Evolutionary conservation across 2,888 invertebrate genomes (phyloP).

Genomic region (Ophioninae sp.): DNA sequence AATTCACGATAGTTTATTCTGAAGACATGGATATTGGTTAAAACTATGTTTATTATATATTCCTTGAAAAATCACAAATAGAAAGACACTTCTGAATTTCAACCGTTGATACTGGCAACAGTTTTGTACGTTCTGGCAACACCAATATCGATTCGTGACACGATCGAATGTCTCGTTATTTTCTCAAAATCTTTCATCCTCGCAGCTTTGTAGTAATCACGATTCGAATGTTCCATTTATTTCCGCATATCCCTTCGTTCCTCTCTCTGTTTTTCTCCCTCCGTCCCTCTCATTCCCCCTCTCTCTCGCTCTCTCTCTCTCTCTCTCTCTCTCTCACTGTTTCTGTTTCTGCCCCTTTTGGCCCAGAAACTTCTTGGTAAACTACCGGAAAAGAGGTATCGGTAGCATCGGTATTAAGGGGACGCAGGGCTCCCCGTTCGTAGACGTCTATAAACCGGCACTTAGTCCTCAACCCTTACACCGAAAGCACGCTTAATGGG

Average conservation of each 20-base stretch:
- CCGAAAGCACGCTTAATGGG: constrained; percentile 56
- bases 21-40: too few species aligned
- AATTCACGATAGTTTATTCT: too few species aligned
- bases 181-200: background rate
- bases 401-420: constrained; percentile 11
- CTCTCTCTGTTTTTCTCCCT: too few species aligned
- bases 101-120: background rate
- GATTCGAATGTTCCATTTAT: background rate
- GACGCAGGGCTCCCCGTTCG: constrained; percentile 39
- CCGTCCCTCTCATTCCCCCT: too few species aligned
- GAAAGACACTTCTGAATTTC: background rate
- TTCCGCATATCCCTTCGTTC: background rate
- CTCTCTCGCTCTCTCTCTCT: background rate
- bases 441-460: constrained; percentile 58
- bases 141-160: background rate
- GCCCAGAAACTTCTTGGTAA: background rate
- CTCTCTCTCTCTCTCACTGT: background rate
- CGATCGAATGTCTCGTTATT: background rate
- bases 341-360: background rate
- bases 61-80: background rate
- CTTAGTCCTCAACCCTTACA: constrained; percentile 55
- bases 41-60: background rate
- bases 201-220: background rate
- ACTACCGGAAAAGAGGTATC: constrained; percentile 22
- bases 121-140: background rate